phyloP scores from a whole-genome alignment of 2,888 invertebrate species.

The Dolichomitus sp. region DNA sequence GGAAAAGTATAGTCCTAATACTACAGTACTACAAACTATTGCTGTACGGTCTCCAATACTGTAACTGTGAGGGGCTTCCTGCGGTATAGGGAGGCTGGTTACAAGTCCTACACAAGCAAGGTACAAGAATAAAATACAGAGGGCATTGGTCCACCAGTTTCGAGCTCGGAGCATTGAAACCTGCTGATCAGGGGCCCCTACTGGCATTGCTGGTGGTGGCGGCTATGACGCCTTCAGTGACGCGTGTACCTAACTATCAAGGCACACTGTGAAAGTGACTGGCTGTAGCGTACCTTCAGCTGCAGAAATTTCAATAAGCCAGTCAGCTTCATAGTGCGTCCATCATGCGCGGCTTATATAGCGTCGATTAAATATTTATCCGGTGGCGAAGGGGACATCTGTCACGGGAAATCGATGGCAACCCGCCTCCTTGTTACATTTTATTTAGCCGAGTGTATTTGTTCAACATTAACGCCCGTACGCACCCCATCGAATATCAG shows the following conservation, averaged over 20 bases:
- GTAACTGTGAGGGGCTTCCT: conserved; percentile 24
- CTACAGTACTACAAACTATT: conserved; percentile 33
- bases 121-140: conserved; percentile 11
- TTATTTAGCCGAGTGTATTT: conserved; percentile 83
- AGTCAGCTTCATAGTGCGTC: conserved; percentile 39
- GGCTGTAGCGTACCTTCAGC: not conserved
- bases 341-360: conserved; percentile 65
- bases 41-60: conserved; percentile 5
- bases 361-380: conserved; percentile 85
- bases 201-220: not conserved
- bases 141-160: conserved; percentile 11
- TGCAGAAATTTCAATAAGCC: not conserved
- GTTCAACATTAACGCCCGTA: conserved; percentile 83
- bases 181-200: conserved; percentile 16
- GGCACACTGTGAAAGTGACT: conserved; percentile 21
- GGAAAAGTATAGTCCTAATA: conserved; percentile 36
- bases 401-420: conserved; percentile 71
- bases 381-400: conserved; percentile 82
- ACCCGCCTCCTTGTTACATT: conserved; percentile 80
- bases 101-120: conserved; percentile 3
- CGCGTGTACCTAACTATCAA: not conserved
- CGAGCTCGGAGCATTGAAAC: conserved; percentile 16
- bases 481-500: conserved; percentile 51
- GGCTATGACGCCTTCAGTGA: conserved; percentile 31
- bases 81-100: conserved; percentile 6